These are phyloP conservation scores for Coranthus polyacanthus DNA, from an alignment of 2,797 vertebrate genomes.

Conservation along the genomic window DNA sequence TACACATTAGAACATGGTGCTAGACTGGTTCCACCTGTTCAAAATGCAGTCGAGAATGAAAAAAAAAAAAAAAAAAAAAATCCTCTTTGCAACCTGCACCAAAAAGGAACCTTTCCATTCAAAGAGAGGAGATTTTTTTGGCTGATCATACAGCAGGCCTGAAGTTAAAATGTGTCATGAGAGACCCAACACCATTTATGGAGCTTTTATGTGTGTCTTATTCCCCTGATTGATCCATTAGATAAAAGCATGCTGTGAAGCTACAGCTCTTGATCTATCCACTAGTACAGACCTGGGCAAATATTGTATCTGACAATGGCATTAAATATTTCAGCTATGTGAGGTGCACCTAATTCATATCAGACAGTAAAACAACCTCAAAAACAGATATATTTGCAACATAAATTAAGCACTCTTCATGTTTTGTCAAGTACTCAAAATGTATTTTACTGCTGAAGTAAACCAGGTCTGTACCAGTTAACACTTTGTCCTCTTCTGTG, in stretches of 20 bases:
- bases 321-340: constrained; percentile 69
- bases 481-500: constrained; percentile 56
- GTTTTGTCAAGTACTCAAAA: constrained; percentile 61
- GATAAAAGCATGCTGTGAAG: constrained; percentile 89
- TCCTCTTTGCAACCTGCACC: constrained; percentile 86
- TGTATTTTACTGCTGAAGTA: constrained; percentile 53
- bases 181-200: constrained; percentile 75
- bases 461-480: constrained; percentile 75
- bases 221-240: constrained; percentile 76
- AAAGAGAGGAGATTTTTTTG: constrained; percentile 77
- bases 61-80: constrained; percentile 64
- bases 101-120: constrained; percentile 86
- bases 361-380: constrained; percentile 60
- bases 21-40: constrained; percentile 80
- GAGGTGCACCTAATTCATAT: constrained; percentile 56
- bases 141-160: constrained; percentile 81
- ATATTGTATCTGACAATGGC: constrained; percentile 53
- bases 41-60: constrained; percentile 82
- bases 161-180: constrained; percentile 65
- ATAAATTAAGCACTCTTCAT: constrained; percentile 73
- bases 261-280: constrained; percentile 72
- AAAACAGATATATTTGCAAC: constrained; percentile 64
- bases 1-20: constrained; percentile 93
- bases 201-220: constrained; percentile 71
- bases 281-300: constrained; percentile 66